These are phyloP conservation scores for Lampris megalopsis DNA, from an alignment of 2,113 vertebrate genomes.

Conservation along the genomic window DNA sequence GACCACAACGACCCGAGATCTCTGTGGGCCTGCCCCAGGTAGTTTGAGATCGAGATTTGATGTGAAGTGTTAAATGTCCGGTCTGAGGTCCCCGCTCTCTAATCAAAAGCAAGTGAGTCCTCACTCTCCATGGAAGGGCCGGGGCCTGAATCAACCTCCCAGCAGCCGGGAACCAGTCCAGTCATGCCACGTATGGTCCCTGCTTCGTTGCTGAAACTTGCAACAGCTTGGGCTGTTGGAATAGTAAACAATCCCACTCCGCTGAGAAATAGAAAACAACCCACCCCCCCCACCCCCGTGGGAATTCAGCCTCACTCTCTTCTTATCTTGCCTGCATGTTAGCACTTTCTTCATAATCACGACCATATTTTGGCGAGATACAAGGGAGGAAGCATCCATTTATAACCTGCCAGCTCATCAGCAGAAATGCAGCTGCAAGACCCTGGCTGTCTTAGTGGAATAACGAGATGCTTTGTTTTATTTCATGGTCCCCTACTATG, in stretches of 20 bases:
- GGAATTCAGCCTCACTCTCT: conserved; percentile 19
- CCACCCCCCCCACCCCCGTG: too few species aligned
- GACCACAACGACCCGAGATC: conserved; percentile 23
- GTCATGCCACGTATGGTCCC: conserved; percentile 45
- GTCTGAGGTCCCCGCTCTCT: conserved; percentile 33
- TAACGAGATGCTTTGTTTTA: conserved; percentile 50
- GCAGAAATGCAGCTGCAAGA: conserved; percentile 26
- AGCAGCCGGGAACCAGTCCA: conserved; percentile 44
- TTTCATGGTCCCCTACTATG: conserved; percentile 62
- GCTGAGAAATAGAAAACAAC: too few species aligned
- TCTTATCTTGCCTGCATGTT: conserved; percentile 51
- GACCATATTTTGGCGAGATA: conserved; percentile 24
- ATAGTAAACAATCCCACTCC: too few species aligned
- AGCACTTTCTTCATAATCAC: conserved; percentile 32
- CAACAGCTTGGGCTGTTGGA: neutral
- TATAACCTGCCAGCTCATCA: conserved; percentile 40
- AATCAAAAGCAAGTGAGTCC: conserved; percentile 64
- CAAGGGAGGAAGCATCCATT: conserved; percentile 18
- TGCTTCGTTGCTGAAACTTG: conserved; percentile 46
- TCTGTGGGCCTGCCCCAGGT: conserved; percentile 27
- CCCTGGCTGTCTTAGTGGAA: conserved; percentile 16
- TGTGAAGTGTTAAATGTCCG: conserved; percentile 54
- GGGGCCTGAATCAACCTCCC: conserved; percentile 55
- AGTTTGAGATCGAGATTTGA: conserved; percentile 41
- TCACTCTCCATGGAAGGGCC: conserved; percentile 44